These are phyloP conservation scores for Ormyrus thymus DNA, from an alignment of 2,888 invertebrate species.

Conservation along the genomic window DNA sequence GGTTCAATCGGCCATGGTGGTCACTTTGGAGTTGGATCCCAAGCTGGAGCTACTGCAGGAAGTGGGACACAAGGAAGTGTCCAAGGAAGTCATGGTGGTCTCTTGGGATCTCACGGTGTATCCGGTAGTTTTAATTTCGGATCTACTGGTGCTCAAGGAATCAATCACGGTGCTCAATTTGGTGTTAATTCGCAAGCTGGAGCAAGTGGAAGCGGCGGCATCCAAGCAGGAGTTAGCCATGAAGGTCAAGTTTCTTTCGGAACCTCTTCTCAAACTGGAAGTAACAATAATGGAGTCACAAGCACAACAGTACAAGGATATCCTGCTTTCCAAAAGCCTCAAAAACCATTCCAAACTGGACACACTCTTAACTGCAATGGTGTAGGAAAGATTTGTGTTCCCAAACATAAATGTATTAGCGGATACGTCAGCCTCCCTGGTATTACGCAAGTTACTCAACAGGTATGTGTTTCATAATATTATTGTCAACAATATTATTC, in stretches of 20 bases:
- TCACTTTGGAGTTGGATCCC: conserved; percentile 22
- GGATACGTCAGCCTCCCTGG: conserved; percentile 77
- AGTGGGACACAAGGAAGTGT: conserved; percentile 2
- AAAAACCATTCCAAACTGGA: conserved; percentile 38
- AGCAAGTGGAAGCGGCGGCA: background rate
- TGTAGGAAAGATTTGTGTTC: conserved; percentile 79
- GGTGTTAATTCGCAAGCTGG: conserved; percentile 9
- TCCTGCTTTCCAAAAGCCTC: conserved; percentile 26
- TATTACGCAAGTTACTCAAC: conserved; percentile 76
- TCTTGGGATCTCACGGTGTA: conserved; percentile 1
- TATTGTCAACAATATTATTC: background rate
- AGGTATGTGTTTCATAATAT: conserved; percentile 74
- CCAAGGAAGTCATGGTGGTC: background rate
- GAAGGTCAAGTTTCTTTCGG: background rate
- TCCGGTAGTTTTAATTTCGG: background rate
- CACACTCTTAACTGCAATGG: conserved; percentile 78
- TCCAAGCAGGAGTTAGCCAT: background rate
- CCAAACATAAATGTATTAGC: conserved; percentile 79
- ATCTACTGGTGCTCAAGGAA: background rate
- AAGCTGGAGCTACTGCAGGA: background rate
- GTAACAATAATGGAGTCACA: too few relatives aligned
- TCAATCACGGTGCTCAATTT: background rate
- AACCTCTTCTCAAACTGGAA: too few relatives aligned
- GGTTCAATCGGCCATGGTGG: background rate
- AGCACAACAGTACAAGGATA: background rate